Conservation (phyloP, 2,888 invertebrate species). For the Eubasilissa splendida region DNA sequence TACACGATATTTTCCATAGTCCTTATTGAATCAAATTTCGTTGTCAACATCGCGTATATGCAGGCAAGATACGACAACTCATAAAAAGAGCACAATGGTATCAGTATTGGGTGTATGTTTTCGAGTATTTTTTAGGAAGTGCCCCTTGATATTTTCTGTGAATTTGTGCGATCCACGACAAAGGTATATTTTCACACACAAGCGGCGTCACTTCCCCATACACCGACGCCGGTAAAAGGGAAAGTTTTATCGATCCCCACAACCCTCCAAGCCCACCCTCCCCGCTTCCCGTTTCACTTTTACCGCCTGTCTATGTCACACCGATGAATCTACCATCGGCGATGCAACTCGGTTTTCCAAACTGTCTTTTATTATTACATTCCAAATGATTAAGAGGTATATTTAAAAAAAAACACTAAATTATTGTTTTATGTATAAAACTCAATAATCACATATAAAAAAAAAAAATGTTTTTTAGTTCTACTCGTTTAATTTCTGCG, state of each 20-base stretch:
- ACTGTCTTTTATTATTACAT: slow-evolving; percentile 16
- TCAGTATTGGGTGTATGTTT: neutral
- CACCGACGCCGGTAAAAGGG: slow-evolving; percentile 64
- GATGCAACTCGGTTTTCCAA: slow-evolving; percentile 41
- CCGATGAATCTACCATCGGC: slow-evolving; percentile 45
- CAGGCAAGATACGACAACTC: neutral
- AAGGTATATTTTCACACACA: slow-evolving; percentile 36
- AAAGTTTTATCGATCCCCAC: slow-evolving; percentile 69
- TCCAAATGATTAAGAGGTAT: no score
- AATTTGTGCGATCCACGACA: neutral
- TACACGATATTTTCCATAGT: neutral
- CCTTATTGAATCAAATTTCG: neutral
- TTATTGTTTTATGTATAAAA: no score
- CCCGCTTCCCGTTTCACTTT: slow-evolving; percentile 60
- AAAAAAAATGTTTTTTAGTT: no score
- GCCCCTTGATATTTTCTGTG: neutral
- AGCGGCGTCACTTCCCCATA: slow-evolving; percentile 34
- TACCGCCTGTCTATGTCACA: slow-evolving; percentile 58
- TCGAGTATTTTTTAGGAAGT: neutral
- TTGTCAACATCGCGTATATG: neutral
- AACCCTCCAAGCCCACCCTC: slow-evolving; percentile 62
- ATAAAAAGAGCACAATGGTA: neutral
- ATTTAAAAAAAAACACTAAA: no score
- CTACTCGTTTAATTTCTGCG: no score
- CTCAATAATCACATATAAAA: no score